Evolutionary conservation across 2,113 vertebrate species (phyloP).

Genomic region (Rhipidura dahli): DNA sequence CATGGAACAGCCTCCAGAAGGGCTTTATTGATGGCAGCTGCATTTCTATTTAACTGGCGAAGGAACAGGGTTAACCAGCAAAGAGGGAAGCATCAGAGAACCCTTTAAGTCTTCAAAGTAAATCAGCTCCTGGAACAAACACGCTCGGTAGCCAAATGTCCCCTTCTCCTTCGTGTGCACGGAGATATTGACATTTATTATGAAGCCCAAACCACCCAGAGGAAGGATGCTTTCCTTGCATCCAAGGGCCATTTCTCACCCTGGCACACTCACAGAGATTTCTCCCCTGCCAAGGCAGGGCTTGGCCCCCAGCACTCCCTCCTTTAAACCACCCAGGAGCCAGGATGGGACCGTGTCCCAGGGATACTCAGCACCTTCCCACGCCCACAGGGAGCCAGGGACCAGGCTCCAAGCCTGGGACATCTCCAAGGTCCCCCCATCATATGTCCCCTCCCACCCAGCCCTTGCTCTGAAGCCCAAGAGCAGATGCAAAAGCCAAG

Average conservation of each 20-base stretch:
- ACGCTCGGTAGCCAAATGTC: background rate
- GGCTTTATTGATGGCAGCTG: background rate
- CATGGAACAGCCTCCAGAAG: background rate
- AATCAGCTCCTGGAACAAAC: slow-evolving; percentile 22
- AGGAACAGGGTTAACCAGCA: slow-evolving; percentile 1
- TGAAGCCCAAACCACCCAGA: background rate
- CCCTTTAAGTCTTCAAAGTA: slow-evolving; percentile 29
- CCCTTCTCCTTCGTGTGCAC: background rate
- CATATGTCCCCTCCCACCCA: fast-evolving
- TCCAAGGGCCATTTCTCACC: background rate
- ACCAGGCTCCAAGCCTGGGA: fast-evolving
- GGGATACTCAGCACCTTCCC: background rate
- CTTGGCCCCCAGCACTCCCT: background rate
- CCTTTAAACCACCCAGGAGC: background rate
- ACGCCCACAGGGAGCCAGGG: fast-evolving
- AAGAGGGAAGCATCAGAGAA: background rate
- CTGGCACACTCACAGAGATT: background rate
- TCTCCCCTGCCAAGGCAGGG: background rate
- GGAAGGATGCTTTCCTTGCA: background rate
- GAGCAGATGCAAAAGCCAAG: background rate
- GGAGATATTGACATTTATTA: slow-evolving; percentile 1
- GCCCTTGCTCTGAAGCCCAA: background rate
- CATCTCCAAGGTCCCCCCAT: background rate
- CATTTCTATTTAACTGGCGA: slow-evolving; percentile 18
- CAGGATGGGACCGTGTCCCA: background rate